Base-by-base conservation (phyloP, 2,797 vertebrate species). In the Cichlasoma orientale region DNA sequence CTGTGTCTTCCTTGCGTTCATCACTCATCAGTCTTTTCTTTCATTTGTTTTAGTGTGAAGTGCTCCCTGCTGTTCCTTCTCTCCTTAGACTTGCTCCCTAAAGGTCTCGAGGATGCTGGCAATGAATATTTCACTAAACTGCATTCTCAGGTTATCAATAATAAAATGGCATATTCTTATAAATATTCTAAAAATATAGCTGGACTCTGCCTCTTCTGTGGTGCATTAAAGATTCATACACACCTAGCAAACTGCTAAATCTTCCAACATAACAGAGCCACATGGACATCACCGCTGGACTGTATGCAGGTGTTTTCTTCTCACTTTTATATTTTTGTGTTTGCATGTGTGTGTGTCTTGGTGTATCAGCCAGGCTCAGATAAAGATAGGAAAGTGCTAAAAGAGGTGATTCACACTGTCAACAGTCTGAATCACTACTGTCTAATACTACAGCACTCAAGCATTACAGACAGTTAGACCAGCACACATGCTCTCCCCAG, bases 181-280 rank as follows among this genome's bases (percentile, higher is more conserved):
- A 94, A 94, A 95, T 95, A 95, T 94, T 94, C 93, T 94, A 95
- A 95, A 95, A 95, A 92, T 95, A 95, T 90, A 91, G 91, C 90
- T 69, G 89, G 92, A 93, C 91, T 91, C 88, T 86, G 86, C 79
- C 73, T 90, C 86, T 85, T 89, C 87, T 57, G 83, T 79, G 59
- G 63, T 68, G 50, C 85, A 92, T 95, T 86, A 95, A 95, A 93
- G 19, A 93, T 95, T 94, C 79, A 96, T 95, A 69, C 72, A 80
- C 81, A 89, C 89, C 92, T 74, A 88, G 90, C 88, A 78, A 90
- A 85, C 79, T 68, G 80, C 82, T 88, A 89, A 86, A 82, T 86
- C 88, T 84, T 75, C 77, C 72, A 85, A 80, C 79, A 68, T 41
- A 56, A 63, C 77, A 69, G 57, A 72, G 38, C 74, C 78, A 56